phyloP scores from a whole-genome alignment of 1,140 invertebrate genomes.

The Wiebesia pumilae region DNA sequence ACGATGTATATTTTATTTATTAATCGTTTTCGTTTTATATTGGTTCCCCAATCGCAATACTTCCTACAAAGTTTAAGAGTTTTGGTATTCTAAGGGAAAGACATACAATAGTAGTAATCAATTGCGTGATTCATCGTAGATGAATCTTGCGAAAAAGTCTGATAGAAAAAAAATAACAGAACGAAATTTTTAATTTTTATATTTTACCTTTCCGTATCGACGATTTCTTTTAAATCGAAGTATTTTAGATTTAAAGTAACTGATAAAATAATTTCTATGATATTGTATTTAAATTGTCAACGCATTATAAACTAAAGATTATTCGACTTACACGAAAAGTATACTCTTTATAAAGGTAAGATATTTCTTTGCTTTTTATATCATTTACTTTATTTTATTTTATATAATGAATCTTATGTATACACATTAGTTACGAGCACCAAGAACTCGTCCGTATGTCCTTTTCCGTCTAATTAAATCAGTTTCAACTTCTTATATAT shows the following conservation, averaged over 20 bases:
- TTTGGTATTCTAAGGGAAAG: constrained; percentile 63
- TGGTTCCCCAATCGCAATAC: constrained; percentile 1
- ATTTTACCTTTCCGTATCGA: constrained; percentile 17
- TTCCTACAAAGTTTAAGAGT: constrained; percentile 36
- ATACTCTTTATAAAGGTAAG: constrained; percentile 53
- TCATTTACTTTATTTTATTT: constrained; percentile 60
- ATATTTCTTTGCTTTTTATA: constrained; percentile 53
- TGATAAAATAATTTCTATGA: background rate
- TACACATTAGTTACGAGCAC: constrained; percentile 67
- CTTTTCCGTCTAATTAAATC: constrained; percentile 61
- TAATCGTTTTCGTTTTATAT: constrained; percentile 43
- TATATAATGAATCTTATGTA: constrained; percentile 66
- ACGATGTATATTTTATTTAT: constrained; percentile 18
- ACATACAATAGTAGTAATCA: constrained; percentile 28
- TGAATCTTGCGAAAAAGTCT: background rate
- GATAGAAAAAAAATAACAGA: constrained; percentile 9
- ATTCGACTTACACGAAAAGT: constrained; percentile 53
- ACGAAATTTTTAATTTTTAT: constrained; percentile 20
- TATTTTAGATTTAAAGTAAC: constrained; percentile 6
- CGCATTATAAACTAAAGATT: constrained; percentile 34
- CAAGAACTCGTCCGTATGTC: constrained; percentile 68
- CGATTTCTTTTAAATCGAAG: constrained; percentile 14
- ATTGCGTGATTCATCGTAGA: background rate
- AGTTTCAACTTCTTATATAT: constrained; percentile 49
- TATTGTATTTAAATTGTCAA: constrained; percentile 13